phyloP scores from a whole-genome alignment of 2,888 invertebrate genomes.

The Trissolcus japonicus region DNA sequence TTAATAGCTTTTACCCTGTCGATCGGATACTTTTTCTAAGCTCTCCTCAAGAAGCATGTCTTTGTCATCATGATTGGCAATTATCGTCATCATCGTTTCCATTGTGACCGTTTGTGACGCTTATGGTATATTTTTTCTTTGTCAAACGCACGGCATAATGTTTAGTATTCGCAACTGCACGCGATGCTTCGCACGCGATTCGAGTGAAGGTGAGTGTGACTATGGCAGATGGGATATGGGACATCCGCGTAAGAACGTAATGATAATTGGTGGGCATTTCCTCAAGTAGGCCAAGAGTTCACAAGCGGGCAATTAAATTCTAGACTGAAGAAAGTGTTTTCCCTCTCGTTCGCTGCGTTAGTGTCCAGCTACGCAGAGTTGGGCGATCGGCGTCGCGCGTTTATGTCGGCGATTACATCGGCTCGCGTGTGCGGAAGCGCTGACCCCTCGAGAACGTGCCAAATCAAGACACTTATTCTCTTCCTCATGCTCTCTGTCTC shows the following conservation, averaged over 20 bases:
- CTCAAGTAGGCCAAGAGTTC: constrained; percentile 72
- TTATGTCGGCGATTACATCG: constrained; percentile 62
- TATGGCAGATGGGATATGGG: constrained; percentile 49
- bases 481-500: constrained; percentile 64
- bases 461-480: constrained; percentile 58
- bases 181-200: constrained; percentile 52
- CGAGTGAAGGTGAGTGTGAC: constrained; percentile 39
- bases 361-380: constrained; percentile 36
- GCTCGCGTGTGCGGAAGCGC: constrained; percentile 64
- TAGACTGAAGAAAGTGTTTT: constrained; percentile 72
- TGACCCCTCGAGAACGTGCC: constrained; percentile 51
- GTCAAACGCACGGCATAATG: constrained; percentile 27
- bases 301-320: constrained; percentile 71
- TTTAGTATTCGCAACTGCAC: constrained; percentile 26
- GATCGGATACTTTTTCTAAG: too few species aligned
- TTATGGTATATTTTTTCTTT: constrained; percentile 21
- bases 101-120: constrained; percentile 17
- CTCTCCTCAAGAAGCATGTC: background rate
- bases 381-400: constrained; percentile 35
- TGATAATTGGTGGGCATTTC: constrained; percentile 52
- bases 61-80: constrained; percentile 1
- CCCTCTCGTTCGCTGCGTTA: constrained; percentile 64
- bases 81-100: constrained; percentile 10
- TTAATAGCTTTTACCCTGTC: too few species aligned
- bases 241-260: constrained; percentile 48